phyloP scores from a whole-genome alignment of 2,888 invertebrate species.

The Drosophila tripunctata region DNA sequence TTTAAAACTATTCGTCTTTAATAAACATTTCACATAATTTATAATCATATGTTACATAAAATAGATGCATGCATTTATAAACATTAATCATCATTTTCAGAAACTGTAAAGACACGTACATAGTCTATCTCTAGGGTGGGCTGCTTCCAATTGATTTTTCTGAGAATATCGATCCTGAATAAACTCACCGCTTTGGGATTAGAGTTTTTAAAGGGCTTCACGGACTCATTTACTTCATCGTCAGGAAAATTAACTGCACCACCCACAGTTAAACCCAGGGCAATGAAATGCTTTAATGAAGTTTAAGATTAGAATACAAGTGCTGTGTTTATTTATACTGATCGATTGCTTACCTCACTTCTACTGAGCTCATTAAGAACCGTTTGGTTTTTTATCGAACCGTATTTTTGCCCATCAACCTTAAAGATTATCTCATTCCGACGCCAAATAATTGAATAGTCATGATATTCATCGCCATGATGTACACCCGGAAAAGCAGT shows the following conservation, averaged over 20 bases:
- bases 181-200: too few species aligned
- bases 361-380: background rate
- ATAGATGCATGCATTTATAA: background rate
- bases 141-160: slow-evolving; percentile 8
- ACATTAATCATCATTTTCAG: slow-evolving; percentile 15
- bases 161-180: background rate
- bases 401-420: slow-evolving; percentile 26
- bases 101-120: slow-evolving; percentile 31
- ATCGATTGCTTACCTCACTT: slow-evolving; percentile 12
- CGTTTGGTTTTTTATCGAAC: slow-evolving; percentile 8
- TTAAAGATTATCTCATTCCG: slow-evolving; percentile 29
- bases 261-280: slow-evolving; percentile 41
- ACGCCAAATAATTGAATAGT: slow-evolving; percentile 42
- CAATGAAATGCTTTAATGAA: slow-evolving; percentile 20
- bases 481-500: too few species aligned
- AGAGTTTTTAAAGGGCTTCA: background rate
- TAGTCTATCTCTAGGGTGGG: slow-evolving; percentile 37
- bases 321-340: too few species aligned
- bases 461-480: slow-evolving; percentile 17
- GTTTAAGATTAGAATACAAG: background rate
- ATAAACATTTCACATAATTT: background rate
- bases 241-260: slow-evolving; percentile 38
- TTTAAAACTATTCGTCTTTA: background rate
- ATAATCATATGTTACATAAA: background rate
- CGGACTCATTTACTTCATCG: background rate